Evolutionary conservation across 1,140 invertebrate genomes (phyloP).

Genomic region (Chrysomallon squamiferum): DNA sequence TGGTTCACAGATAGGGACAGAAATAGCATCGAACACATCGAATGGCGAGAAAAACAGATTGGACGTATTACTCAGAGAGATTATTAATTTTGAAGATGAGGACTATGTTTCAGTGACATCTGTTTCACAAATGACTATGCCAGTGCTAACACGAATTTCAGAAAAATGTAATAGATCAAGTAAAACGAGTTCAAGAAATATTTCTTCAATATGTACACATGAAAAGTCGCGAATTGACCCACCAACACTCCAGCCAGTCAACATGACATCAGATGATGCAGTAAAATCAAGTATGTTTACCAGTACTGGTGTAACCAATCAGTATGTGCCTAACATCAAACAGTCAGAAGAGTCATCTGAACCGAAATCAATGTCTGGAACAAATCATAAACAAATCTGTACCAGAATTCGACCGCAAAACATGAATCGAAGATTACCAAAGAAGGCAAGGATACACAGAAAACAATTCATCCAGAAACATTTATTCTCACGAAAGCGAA

Average conservation of each 20-base stretch:
- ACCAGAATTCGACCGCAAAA: neutral
- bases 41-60: slow-evolving; percentile 68
- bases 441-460: neutral
- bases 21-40: slow-evolving; percentile 63
- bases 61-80: slow-evolving; percentile 79
- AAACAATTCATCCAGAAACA: neutral
- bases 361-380: neutral
- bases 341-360: neutral
- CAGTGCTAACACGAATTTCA: neutral
- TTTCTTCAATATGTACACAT: neutral
- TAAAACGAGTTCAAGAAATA: neutral
- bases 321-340: neutral
- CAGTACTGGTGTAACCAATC: neutral
- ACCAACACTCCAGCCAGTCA: neutral
- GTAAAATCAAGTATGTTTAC: neutral
- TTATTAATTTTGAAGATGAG: slow-evolving; percentile 77
- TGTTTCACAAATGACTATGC: neutral
- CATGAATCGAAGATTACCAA: neutral
- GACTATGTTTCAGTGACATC: slow-evolving; percentile 52
- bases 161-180: neutral
- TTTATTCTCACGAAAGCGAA: neutral
- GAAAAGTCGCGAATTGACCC: neutral
- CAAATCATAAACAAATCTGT: neutral
- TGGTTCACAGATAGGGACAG: slow-evolving; percentile 68
- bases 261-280: neutral